Evolutionary conservation across 2,888 invertebrate species (phyloP).

Genomic region (Athetis lepigone): DNA sequence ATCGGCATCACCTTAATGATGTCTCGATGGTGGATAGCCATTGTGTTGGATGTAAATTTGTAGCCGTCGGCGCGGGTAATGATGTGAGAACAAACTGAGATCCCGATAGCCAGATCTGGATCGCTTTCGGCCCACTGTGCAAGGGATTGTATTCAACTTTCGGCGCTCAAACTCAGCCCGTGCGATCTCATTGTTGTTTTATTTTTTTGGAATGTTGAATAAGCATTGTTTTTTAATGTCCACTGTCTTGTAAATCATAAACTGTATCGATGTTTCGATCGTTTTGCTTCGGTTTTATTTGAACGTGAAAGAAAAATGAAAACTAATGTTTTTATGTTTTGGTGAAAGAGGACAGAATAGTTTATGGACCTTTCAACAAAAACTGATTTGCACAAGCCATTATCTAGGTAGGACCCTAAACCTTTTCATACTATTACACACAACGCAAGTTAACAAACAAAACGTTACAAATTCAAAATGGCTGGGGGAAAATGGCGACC

Average conservation of each 20-base stretch:
- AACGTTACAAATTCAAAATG: slow-evolving; percentile 83
- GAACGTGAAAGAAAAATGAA: slow-evolving; percentile 36
- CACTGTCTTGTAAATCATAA: slow-evolving; percentile 80
- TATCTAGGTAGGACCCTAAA: slow-evolving; percentile 70
- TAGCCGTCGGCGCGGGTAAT: slow-evolving; percentile 91
- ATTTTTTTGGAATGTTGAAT: slow-evolving; percentile 76
- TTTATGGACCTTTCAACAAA: slow-evolving; percentile 65
- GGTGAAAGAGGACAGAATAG: slow-evolving; percentile 31
- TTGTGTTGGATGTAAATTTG: slow-evolving; percentile 91
- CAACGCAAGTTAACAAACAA: slow-evolving; percentile 80
- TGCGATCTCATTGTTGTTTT: slow-evolving; percentile 75
- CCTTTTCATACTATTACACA: slow-evolving; percentile 74
- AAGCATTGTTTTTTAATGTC: slow-evolving; percentile 77
- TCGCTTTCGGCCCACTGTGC: slow-evolving; percentile 85
- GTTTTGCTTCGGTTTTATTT: slow-evolving; percentile 45
- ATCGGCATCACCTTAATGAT: slow-evolving; percentile 91
- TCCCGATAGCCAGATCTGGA: slow-evolving; percentile 89
- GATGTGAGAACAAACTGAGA: slow-evolving; percentile 91
- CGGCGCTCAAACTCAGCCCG: slow-evolving; percentile 74
- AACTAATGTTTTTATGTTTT: slow-evolving; percentile 36
- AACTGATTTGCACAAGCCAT: slow-evolving; percentile 69
- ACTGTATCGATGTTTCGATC: slow-evolving; percentile 60
- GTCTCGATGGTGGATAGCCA: slow-evolving; percentile 91
- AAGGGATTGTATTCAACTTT: slow-evolving; percentile 83
- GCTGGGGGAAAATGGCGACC: slow-evolving; percentile 79